These are phyloP conservation scores for Xanthia icteritia DNA, from an alignment of 2,888 invertebrate genomes.

Conservation along the genomic window DNA sequence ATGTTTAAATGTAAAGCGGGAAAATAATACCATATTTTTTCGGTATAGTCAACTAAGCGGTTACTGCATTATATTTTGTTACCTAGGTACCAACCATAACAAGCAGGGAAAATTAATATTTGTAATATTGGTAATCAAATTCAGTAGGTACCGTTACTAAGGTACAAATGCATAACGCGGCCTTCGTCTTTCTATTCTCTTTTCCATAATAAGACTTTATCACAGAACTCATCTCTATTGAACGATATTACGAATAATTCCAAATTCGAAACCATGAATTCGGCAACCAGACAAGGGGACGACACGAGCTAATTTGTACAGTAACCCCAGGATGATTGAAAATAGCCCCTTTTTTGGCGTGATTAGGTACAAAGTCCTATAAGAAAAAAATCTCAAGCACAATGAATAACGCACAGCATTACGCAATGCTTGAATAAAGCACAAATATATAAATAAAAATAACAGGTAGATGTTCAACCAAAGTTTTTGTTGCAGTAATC, in stretches of 20 bases:
- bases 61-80: not conserved
- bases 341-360: not conserved
- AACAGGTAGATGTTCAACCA: slow-evolving; percentile 2
- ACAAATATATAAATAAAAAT: slow-evolving; percentile 11
- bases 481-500: slow-evolving; percentile 41
- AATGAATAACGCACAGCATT: not conserved
- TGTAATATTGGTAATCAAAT: not conserved
- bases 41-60: too few species aligned
- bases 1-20: not conserved
- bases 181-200: not conserved
- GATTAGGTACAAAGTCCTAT: not conserved
- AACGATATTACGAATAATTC: not conserved
- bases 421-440: slow-evolving; percentile 3
- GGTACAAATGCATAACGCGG: not conserved
- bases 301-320: not conserved
- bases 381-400: not conserved
- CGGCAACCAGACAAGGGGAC: not conserved
- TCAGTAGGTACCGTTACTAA: not conserved
- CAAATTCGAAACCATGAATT: not conserved
- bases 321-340: not conserved
- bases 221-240: not conserved
- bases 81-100: not conserved
- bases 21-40: not conserved
- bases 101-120: not conserved
- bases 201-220: not conserved